These are phyloP conservation scores for Drosophila melanosoma DNA, from an alignment of 2,888 invertebrate genomes.

Conservation along the genomic window DNA sequence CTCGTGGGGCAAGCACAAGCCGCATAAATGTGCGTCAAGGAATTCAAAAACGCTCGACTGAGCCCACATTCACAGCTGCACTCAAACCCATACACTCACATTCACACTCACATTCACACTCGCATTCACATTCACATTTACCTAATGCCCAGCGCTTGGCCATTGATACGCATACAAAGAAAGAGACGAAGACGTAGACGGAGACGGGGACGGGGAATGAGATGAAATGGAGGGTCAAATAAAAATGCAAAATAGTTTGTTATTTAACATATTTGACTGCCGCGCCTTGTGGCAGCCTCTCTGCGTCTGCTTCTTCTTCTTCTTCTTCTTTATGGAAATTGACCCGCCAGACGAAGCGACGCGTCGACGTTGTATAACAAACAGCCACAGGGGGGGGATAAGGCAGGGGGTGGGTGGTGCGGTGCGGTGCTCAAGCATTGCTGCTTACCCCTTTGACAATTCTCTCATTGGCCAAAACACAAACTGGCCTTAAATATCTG, in stretches of 20 bases:
- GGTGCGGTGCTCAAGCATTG: not conserved
- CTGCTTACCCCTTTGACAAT: conserved; percentile 63
- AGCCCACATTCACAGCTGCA: conserved; percentile 42
- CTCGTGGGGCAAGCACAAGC: conserved; percentile 55
- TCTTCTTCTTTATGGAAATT: conserved; percentile 59
- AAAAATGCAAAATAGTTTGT: conserved; percentile 80
- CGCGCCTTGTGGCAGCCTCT: conserved; percentile 22
- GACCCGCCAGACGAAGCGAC: conserved; percentile 58
- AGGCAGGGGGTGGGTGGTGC: too few relatives aligned
- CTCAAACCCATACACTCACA: conserved; percentile 10
- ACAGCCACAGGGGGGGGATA: conserved; percentile 27
- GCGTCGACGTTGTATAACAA: conserved; percentile 58
- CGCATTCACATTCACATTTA: conserved; percentile 43
- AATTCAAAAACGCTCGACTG: conserved; percentile 56
- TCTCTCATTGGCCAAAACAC: conserved; percentile 56
- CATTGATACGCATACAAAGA: conserved; percentile 56
- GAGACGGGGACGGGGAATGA: not conserved
- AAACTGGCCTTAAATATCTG: conserved; percentile 65
- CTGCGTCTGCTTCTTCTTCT: conserved; percentile 16
- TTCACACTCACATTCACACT: conserved; percentile 18
- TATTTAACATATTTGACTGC: conserved; percentile 78
- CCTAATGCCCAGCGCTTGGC: conserved; percentile 63
- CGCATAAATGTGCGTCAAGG: conserved; percentile 72
- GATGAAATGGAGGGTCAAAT: conserved; percentile 27
- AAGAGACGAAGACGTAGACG: not conserved